Evolutionary conservation across 2,888 invertebrate genomes (phyloP).

Genomic region (Timandra comae): DNA sequence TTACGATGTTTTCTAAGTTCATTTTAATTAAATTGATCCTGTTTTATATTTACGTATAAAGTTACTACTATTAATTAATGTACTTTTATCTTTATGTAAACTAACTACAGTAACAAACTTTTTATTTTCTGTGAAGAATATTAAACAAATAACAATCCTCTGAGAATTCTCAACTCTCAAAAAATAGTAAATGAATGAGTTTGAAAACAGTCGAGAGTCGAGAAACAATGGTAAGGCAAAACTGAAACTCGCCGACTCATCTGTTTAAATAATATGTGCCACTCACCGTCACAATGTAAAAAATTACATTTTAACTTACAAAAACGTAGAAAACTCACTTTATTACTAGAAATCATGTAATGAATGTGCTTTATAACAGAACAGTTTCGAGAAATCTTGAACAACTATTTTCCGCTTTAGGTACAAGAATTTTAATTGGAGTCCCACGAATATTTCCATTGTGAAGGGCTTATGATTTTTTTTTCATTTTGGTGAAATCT

Average conservation of each 20-base stretch:
- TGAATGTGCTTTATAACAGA: constrained; percentile 23
- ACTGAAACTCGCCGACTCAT: constrained; percentile 26
- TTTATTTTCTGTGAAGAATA: too few relatives aligned
- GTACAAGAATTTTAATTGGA: constrained; percentile 24
- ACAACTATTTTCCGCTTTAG: constrained; percentile 20
- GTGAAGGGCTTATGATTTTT: constrained; percentile 9
- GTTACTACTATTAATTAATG: too few relatives aligned
- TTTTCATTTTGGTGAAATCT: not conserved
- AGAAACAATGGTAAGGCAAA: constrained; percentile 15
- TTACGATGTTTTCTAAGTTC: too few relatives aligned
- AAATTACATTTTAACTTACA: constrained; percentile 11
- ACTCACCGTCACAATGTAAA: constrained; percentile 9
- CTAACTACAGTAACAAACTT: too few relatives aligned
- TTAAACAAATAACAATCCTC: too few relatives aligned
- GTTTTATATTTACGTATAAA: too few relatives aligned
- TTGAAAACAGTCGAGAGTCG: too few relatives aligned
- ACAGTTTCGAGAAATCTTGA: constrained; percentile 12
- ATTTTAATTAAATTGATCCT: too few relatives aligned
- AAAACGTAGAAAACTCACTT: constrained; percentile 17
- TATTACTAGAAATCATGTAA: constrained; percentile 34
- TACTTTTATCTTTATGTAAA: too few relatives aligned
- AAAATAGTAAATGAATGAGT: too few relatives aligned
- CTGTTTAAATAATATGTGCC: constrained; percentile 31
- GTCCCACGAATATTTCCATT: constrained; percentile 17
- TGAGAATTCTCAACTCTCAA: too few relatives aligned